Evolutionary conservation across 1,140 invertebrate genomes (phyloP).

Genomic region (Cardiocondyla obscurior): DNA sequence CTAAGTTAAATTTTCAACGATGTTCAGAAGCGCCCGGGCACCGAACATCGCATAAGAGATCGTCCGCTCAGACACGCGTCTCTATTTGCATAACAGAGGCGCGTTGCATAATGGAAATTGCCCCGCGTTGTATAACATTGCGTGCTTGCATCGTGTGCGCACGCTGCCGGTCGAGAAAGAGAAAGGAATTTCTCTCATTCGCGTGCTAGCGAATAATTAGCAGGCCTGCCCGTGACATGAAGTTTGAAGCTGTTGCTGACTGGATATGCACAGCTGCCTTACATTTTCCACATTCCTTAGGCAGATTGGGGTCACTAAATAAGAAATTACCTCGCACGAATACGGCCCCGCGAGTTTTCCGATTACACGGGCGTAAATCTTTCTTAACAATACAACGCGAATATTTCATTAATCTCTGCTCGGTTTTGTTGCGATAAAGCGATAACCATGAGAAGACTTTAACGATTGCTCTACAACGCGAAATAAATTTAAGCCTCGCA

Average conservation of each 20-base stretch:
- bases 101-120: slow-evolving; percentile 69
- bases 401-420: slow-evolving; percentile 41
- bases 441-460: slow-evolving; percentile 7
- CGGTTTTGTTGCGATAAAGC: slow-evolving; percentile 12
- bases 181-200: slow-evolving; percentile 72
- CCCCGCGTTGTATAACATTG: slow-evolving; percentile 60
- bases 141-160: slow-evolving; percentile 38
- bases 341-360: not conserved
- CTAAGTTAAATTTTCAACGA: slow-evolving; percentile 23
- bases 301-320: slow-evolving; percentile 46
- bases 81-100: slow-evolving; percentile 72
- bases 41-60: slow-evolving; percentile 63
- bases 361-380: slow-evolving; percentile 12
- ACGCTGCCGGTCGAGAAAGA: slow-evolving; percentile 54
- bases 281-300: slow-evolving; percentile 52
- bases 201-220: slow-evolving; percentile 73
- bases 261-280: slow-evolving; percentile 44
- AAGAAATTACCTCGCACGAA: slow-evolving; percentile 45
- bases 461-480: not conserved
- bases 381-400: slow-evolving; percentile 17
- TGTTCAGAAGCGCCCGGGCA: slow-evolving; percentile 36
- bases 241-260: slow-evolving; percentile 60
- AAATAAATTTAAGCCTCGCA: not conserved
- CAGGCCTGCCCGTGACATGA: slow-evolving; percentile 67
- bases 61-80: slow-evolving; percentile 62